Evolutionary conservation across 2,113 vertebrate genomes (phyloP).

Genomic region (Neomonachus schauinslandi): DNA sequence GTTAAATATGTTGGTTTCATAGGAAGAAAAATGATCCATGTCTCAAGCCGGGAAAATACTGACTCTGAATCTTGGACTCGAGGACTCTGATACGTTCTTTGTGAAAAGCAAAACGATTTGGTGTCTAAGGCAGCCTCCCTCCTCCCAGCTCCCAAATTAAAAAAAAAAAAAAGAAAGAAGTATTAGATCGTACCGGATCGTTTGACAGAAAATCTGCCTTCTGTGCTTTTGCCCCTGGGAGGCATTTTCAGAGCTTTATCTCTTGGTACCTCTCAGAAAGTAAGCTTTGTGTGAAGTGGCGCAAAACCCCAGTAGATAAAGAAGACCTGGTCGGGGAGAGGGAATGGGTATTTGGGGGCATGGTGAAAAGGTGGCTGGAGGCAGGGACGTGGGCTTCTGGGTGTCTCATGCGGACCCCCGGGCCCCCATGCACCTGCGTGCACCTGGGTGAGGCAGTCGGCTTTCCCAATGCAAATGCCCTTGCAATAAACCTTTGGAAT

Average conservation of each 20-base stretch:
- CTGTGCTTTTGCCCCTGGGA: background rate
- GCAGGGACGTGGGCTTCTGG: background rate
- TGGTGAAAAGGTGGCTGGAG: background rate
- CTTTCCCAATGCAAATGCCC: background rate
- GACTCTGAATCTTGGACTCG: background rate
- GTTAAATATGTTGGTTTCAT: background rate
- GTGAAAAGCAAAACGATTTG: background rate
- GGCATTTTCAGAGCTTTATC: background rate
- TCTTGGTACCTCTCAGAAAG: conserved; percentile 45
- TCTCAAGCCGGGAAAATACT: background rate
- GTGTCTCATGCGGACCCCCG: background rate
- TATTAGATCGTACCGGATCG: background rate
- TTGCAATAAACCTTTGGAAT: background rate
- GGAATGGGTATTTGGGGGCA: background rate
- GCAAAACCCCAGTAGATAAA: conserved; percentile 49
- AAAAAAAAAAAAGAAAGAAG: background rate
- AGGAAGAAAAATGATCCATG: background rate
- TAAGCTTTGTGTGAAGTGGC: conserved; percentile 3
- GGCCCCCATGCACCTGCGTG: background rate
- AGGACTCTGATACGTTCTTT: background rate
- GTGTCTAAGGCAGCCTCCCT: background rate
- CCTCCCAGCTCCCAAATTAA: background rate
- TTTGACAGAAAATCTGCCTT: conserved; percentile 38
- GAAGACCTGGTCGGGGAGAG: background rate
- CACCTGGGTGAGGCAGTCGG: background rate